A percentile compares a stretch with the other conserved stretches of the same genome.
These are phyloP conservation scores for Hoplodrina blanda DNA, from an alignment of 2,888 invertebrate species.

Conservation along the genomic window DNA sequence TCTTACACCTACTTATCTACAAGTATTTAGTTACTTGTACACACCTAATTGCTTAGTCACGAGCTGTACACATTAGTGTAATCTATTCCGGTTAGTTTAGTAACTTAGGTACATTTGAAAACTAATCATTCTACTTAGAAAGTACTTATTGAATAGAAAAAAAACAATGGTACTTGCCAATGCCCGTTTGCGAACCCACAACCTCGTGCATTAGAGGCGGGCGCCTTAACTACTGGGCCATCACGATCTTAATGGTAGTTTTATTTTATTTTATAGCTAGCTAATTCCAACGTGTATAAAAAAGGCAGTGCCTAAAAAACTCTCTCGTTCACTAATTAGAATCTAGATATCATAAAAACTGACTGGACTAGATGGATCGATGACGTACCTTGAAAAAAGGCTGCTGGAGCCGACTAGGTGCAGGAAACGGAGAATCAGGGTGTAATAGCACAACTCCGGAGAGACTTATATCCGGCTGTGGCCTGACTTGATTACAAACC, in stretches of 20 bases:
- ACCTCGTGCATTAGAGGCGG: no score
- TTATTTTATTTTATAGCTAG: no score
- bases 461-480: not conserved
- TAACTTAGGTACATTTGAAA: not conserved
- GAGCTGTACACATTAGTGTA: constrained; percentile 24
- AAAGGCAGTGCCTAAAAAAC: not conserved
- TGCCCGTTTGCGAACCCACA: no score
- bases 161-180: no score
- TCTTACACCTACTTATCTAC: constrained; percentile 4
- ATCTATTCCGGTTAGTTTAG: constrained; percentile 29
- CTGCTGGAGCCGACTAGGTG: not conserved
- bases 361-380: no score
- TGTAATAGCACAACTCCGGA: no score
- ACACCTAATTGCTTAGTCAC: constrained; percentile 16
- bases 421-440: not conserved
- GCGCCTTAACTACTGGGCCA: no score
- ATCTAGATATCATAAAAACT: not conserved
- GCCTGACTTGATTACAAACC: not conserved
- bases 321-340: not conserved
- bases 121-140: no score
- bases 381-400: not conserved
- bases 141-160: no score
- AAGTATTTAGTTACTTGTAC: not conserved
- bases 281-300: no score
- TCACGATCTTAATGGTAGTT: no score